These are phyloP conservation scores for Zaprionus bogoriensis DNA, from an alignment of 2,888 invertebrate species.

Conservation along the genomic window DNA sequence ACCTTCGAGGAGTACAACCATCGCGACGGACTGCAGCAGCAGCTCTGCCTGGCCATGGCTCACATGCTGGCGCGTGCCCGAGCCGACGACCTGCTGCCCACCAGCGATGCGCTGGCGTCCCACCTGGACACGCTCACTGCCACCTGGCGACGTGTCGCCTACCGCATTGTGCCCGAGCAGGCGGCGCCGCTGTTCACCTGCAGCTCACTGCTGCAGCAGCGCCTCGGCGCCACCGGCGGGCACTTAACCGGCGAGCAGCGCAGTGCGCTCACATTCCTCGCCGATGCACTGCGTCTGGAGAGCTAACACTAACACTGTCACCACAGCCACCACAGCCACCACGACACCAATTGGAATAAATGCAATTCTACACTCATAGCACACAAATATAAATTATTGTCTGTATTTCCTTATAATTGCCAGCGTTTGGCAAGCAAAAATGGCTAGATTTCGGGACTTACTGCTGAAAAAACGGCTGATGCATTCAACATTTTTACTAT, in stretches of 20 bases:
- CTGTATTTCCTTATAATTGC: no score
- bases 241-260: constrained; percentile 37
- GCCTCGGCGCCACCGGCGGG: constrained; percentile 25
- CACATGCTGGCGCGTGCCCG: constrained; percentile 87
- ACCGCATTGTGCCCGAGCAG: constrained; percentile 81
- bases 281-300: constrained; percentile 48
- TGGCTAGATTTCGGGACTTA: no score
- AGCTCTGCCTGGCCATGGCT: constrained; percentile 90
- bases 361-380: no score
- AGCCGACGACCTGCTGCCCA: constrained; percentile 85
- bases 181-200: constrained; percentile 78
- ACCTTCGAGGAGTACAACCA: constrained; percentile 94
- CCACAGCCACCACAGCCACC: background rate
- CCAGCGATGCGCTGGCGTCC: constrained; percentile 80
- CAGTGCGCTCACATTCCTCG: constrained; percentile 45
- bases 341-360: no score
- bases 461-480: no score
- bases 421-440: no score
- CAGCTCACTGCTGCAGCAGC: constrained; percentile 56
- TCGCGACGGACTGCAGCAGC: constrained; percentile 92
- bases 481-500: no score
- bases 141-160: constrained; percentile 81
- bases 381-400: no score
- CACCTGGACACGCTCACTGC: constrained; percentile 71
- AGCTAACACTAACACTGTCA: constrained; percentile 18